These are phyloP conservation scores for Microtus richardsoni DNA, from an alignment of 2,113 vertebrate genomes.

Conservation along the genomic window DNA sequence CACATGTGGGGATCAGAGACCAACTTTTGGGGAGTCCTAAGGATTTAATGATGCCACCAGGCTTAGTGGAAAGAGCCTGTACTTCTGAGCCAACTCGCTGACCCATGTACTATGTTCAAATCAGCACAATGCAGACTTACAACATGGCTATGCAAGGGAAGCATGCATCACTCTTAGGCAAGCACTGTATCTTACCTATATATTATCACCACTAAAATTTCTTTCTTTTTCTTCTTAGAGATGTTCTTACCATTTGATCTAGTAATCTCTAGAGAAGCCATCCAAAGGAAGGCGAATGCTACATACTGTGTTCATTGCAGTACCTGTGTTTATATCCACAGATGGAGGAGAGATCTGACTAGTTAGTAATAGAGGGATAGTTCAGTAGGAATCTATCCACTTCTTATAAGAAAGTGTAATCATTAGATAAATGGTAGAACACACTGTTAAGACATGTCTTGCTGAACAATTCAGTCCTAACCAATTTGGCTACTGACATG, in stretches of 20 bases:
- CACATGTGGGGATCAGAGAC: not conserved
- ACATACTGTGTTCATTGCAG: slow-evolving; percentile 30
- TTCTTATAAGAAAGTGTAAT: slow-evolving; percentile 12
- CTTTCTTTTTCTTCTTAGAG: not conserved
- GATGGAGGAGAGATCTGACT: not conserved
- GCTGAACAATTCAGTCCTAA: not conserved
- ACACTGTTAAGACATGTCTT: not conserved
- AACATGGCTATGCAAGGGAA: not conserved
- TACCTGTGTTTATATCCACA: slow-evolving; percentile 34
- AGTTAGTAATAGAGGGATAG: not conserved
- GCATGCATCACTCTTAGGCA: not conserved
- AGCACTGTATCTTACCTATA: not conserved
- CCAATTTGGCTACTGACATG: not conserved
- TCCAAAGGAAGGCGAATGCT: slow-evolving; percentile 19
- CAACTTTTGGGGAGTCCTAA: too few relatives aligned
- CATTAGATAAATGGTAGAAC: not conserved
- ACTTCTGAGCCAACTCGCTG: not conserved
- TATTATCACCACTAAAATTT: not conserved
- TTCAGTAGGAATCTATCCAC: slow-evolving; percentile 13
- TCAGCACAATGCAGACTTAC: not conserved
- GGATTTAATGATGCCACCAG: too few relatives aligned
- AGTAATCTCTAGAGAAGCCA: slow-evolving; percentile 22
- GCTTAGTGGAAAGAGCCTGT: too few relatives aligned
- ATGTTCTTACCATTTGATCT: slow-evolving; percentile 17
- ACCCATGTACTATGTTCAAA: not conserved